phyloP scores from a whole-genome alignment of 1,140 invertebrate genomes.

The Akabosia matsudoensis region DNA sequence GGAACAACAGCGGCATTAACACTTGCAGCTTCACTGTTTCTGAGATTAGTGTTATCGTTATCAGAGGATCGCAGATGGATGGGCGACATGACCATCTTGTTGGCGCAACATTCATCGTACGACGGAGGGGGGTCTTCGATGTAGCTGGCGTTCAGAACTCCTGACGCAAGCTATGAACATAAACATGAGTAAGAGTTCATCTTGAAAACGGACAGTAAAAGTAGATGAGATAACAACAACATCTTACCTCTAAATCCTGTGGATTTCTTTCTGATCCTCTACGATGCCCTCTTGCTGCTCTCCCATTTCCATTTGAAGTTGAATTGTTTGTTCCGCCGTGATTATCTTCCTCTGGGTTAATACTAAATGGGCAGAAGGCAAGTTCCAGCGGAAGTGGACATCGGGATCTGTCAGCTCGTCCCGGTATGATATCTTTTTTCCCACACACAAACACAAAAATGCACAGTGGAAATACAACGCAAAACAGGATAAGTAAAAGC shows the following conservation, averaged over 20 bases:
- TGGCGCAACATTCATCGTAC: neutral
- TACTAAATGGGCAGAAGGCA: neutral
- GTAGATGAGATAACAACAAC: neutral
- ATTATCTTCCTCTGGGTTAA: neutral
- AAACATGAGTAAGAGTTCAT: neutral
- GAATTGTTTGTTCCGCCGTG: neutral
- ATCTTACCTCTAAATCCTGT: too few species aligned
- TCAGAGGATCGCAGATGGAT: too few species aligned
- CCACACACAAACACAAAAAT: neutral
- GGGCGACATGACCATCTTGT: neutral
- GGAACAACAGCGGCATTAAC: too few species aligned
- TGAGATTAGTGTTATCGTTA: too few species aligned
- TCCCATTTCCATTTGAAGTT: neutral
- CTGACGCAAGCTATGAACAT: neutral
- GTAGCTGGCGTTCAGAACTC: neutral
- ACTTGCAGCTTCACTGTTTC: too few species aligned
- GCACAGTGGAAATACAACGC: neutral
- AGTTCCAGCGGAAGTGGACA: slow-evolving; percentile 10
- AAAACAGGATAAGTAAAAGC: neutral
- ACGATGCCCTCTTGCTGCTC: neutral
- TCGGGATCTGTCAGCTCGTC: neutral
- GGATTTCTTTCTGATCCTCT: neutral
- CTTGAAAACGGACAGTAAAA: neutral
- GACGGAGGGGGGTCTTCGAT: neutral
- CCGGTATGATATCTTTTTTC: neutral